phyloP scores from a whole-genome alignment of 2,888 invertebrate genomes.

The Dryomyza anilis region DNA sequence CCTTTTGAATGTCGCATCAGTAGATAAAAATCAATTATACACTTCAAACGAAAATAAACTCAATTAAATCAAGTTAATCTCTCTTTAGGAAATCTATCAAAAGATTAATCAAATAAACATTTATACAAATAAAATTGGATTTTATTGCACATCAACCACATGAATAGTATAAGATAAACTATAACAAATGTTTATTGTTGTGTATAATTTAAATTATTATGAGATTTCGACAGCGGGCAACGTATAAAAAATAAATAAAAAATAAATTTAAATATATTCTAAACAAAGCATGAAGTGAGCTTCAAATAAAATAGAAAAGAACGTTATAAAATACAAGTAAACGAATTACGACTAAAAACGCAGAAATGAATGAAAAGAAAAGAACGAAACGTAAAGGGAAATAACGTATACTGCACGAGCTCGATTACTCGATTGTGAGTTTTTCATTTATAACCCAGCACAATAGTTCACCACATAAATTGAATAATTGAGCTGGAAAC shows the following conservation, averaged over 20 bases:
- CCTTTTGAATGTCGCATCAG: too few species aligned
- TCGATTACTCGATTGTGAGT: not conserved
- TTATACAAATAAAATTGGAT: not conserved
- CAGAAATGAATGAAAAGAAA: not conserved
- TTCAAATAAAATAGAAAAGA: not conserved
- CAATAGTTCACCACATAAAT: slow-evolving; percentile 3
- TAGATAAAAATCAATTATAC: not conserved
- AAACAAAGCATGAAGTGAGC: not conserved
- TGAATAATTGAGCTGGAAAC: slow-evolving; percentile 23
- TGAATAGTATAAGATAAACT: not conserved
- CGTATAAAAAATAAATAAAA: not conserved
- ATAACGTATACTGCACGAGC: not conserved
- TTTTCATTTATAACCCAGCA: slow-evolving; percentile 4
- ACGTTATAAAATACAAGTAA: not conserved
- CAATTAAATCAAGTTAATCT: not conserved
- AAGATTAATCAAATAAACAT: not conserved
- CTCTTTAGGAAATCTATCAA: not conserved
- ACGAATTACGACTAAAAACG: not conserved
- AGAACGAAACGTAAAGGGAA: not conserved
- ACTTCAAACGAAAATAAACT: not conserved
- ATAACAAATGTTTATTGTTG: not conserved
- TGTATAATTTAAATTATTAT: slow-evolving; percentile 8
- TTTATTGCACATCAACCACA: not conserved
- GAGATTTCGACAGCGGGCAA: not conserved
- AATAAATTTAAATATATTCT: not conserved